Percentiles rank a stretch among this genome's conserved stretches.
phyloP scores from a whole-genome alignment of 1,140 invertebrate genomes.

The Nasonia giraulti region DNA sequence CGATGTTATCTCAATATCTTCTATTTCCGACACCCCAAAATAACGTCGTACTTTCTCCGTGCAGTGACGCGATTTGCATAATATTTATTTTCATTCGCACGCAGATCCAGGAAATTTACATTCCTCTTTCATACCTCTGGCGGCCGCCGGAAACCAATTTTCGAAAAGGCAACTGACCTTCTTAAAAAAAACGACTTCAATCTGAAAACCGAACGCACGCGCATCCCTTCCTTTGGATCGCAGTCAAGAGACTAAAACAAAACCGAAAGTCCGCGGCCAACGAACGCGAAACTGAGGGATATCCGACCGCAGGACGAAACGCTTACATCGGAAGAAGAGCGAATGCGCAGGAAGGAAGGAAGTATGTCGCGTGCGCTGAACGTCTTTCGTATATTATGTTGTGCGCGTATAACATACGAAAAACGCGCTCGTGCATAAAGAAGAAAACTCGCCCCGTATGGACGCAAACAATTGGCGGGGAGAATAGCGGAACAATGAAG shows the following conservation, averaged over 20 bases:
- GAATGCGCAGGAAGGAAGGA: slow-evolving; percentile 23
- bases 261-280: background rate
- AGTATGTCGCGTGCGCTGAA: slow-evolving; percentile 50
- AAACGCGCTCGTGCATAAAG: background rate
- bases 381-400: slow-evolving; percentile 18
- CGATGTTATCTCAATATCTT: background rate
- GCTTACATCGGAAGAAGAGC: slow-evolving; percentile 4
- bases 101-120: background rate
- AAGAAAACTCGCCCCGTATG: slow-evolving; percentile 24
- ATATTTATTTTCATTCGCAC: background rate
- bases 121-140: background rate
- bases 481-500: background rate
- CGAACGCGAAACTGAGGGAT: slow-evolving; percentile 9
- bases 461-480: background rate
- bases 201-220: background rate
- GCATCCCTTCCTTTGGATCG: slow-evolving; percentile 29
- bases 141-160: background rate
- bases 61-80: background rate
- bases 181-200: background rate
- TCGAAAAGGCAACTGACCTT: background rate
- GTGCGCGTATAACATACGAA: background rate
- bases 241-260: background rate
- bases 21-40: background rate
- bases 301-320: slow-evolving; percentile 22
- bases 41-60: background rate